Conservation (phyloP, 2,888 invertebrate species). For the Lutraria lutraria region DNA sequence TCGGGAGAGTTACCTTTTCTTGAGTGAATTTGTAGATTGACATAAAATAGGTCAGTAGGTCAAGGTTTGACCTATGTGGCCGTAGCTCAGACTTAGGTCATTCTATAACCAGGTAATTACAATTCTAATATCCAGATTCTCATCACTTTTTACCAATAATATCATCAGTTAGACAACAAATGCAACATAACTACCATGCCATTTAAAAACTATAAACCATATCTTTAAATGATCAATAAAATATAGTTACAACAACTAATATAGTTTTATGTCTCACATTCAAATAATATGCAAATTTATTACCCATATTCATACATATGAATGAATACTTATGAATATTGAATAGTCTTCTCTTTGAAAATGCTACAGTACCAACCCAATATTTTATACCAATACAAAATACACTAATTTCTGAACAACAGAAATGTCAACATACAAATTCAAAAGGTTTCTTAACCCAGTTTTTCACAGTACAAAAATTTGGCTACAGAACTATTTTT, state of each 20-base stretch:
- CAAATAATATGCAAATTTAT: background rate
- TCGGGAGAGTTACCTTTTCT: too few species aligned
- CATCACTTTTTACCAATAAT: too few species aligned
- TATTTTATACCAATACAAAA: background rate
- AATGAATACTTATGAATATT: conserved; percentile 4
- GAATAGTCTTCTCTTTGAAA: background rate
- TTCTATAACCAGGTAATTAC: too few species aligned
- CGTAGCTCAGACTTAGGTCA: too few species aligned
- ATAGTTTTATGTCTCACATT: background rate
- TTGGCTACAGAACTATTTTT: too few species aligned
- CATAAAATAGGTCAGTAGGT: too few species aligned
- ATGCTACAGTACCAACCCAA: conserved; percentile 3
- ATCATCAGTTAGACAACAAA: background rate
- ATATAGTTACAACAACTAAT: background rate
- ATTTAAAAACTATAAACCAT: background rate
- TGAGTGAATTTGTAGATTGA: too few species aligned
- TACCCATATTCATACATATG: background rate
- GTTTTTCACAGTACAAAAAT: background rate
- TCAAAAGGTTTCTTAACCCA: background rate
- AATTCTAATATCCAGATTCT: too few species aligned
- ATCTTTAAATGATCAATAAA: background rate
- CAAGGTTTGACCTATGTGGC: too few species aligned
- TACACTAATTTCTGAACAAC: too few species aligned
- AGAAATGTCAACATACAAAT: background rate
- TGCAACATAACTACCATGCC: background rate